Base-by-base conservation (phyloP, 2,888 invertebrate species). In the Alviniconcha strummeri region DNA sequence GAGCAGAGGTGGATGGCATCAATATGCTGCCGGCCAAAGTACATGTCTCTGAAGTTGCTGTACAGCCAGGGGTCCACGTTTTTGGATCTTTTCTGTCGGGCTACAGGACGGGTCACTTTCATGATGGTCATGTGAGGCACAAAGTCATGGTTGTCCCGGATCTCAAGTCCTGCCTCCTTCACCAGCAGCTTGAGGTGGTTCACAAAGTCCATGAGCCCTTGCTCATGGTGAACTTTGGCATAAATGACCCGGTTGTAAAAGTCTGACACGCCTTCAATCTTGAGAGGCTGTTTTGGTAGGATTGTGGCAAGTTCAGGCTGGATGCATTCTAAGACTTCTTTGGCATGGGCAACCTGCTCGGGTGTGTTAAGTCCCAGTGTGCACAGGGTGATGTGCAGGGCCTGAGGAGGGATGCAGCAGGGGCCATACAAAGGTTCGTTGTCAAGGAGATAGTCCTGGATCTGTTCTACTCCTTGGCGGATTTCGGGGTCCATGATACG, bases 51-150 rank as follows among this genome's bases (percentile, higher is more conserved):
- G 84, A 90, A 90, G 19, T 89, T 86, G 4, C 89, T 88, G 84
- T 93, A 94, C 15, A 94, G 82, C 86, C 88, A 87, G 1, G 92
- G 91, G 64, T 93, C 90, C 17, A 94, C 88, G 69, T 91, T 92
- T 75, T 91, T 92, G 7, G 91, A 91, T 0, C 92, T 90, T 8
- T 91, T 88, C 81, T 88, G 83, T 64, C 91, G 83, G 3, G 91
- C 89, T 15, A 92, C 90, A 1, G 92, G 91, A 11, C 94, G 89
- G n/a, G 91, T 91, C 0, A 93, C 88, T 85, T 94, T 94, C 88
- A 94, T 89, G 15, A 94, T 83, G 11, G 94, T 94, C 90, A 94
- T 91, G 87, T 94, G 94, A 6, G 94, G 94, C 8, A 93, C 91
- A 87, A 90, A 94, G 17, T 93, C 93, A 89, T 92, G 92, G 64